phyloP scores from a whole-genome alignment of 92 coral and sea anemone species.

The Diadumene lineata region DNA sequence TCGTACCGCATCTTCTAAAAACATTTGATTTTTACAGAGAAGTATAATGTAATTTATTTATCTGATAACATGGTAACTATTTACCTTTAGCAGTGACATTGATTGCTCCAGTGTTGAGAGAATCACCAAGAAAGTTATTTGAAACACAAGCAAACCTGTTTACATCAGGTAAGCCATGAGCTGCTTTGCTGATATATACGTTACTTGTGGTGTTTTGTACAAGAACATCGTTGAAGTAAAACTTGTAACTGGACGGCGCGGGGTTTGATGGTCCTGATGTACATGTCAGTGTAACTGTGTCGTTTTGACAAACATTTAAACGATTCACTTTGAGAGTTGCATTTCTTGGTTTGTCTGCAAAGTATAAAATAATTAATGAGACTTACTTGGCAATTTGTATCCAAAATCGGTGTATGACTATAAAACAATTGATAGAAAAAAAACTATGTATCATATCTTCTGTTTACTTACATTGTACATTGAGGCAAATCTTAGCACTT shows the following conservation, averaged over 20 bases:
- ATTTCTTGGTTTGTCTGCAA: constrained; percentile 30
- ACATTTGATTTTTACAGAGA: background rate
- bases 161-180: constrained; percentile 1
- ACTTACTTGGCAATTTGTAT: too few species aligned
- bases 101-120: background rate
- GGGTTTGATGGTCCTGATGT: constrained; percentile 18
- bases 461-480: constrained; percentile 26
- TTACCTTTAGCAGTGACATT: constrained; percentile 27
- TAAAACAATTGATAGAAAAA: too few species aligned
- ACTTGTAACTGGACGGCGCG: constrained; percentile 3
- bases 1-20: background rate
- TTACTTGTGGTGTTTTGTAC: constrained; percentile 8
- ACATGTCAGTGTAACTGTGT: constrained; percentile 15
- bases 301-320: constrained; percentile 14
- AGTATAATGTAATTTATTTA: too few species aligned
- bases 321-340: constrained; percentile 11
- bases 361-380: too few species aligned
- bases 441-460: too few species aligned
- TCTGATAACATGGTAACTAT: background rate
- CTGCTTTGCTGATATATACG: background rate
- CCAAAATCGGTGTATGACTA: too few species aligned
- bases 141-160: constrained; percentile 31
- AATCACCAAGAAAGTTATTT: constrained; percentile 12
- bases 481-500: constrained; percentile 7
- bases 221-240: constrained; percentile 9